Evolutionary conservation across 2,888 invertebrate genomes (phyloP), one percentile per base, ranked within the genome.

Genomic region (Andrena hattorfiana): DNA sequence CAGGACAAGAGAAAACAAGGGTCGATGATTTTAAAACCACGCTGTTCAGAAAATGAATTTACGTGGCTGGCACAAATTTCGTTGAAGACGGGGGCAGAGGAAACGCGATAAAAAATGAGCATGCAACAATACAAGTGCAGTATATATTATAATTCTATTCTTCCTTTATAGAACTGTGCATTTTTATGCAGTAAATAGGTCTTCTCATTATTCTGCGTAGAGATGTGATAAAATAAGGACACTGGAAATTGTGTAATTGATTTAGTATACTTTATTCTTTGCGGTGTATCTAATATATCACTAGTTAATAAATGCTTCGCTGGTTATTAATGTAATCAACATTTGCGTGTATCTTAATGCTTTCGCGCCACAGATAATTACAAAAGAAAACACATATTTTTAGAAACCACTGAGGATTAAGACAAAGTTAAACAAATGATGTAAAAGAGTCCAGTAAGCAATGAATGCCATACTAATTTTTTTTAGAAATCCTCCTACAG

Each of bases 1-100:
- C n/a, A 8, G 28, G 66, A 6, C 20, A 32, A 26, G 8, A 26
- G 72, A 42, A 26, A 64, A 80, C 74, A 74, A 54, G 59, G 23
- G 30, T 64, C 81, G 69, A 81, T 81, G 74, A 81, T 73, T 81
- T 70, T 70, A 64, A 70, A 67, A 56, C 56, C 54, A 32, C 56
- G 35, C 64, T 51, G 30, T 48, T 30, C 56, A 35, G 23, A 20
- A 74, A 68, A 67, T 63, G 60, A 80, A 81, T 81, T 80, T 66
- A 60, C 32, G 62, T 30, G 63, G 42, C 10, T 10, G 23, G 10
- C 54, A n/a, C 10, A 26, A 69, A 70, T 66, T 51, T 35, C 35
- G 20, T 2, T 54, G 20, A 23, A 49, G 35, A 59, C 49, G 63
- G 30, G 42, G 54, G 63, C 63, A 32, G 49, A 32, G 71, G 49